Base-by-base conservation (phyloP, 1,140 invertebrate species). In the Pygmarrhopalites habei region DNA sequence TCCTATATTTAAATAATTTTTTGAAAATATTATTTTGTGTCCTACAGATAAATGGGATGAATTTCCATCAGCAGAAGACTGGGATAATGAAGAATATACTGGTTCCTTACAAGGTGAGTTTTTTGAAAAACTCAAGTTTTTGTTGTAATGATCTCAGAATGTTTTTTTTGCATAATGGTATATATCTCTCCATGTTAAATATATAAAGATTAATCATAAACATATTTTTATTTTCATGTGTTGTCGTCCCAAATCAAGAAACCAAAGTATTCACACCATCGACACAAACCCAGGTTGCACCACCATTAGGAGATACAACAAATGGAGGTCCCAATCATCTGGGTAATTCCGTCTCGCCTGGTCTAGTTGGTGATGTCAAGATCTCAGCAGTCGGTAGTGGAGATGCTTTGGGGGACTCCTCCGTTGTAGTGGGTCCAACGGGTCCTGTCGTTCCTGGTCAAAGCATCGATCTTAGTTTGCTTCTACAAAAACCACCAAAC, bases 21-120 rank as follows among this genome's bases (percentile, higher is more conserved):
- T n/a, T n/a, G n/a, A n/a, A n/a, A n/a, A n/a, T n/a, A n/a, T n/a
- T n/a, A n/a, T n/a, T n/a, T n/a, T n/a, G n/a, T n/a, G n/a, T n/a
- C 15, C 5, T 35, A 35, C 15, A 69, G 69, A 68, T 35, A 59
- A 71, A 23, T 71, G 69, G 69, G 57, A 60, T n/a, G 69, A 68
- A 47, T 71, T 71, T 65, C 66, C 66, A 32, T 59, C 78, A 15
- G 79, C 84, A 72, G 89, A 92, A 77, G 90, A 95, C 72, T 95
- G 92, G 92, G 91, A 92, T 75, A 92, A 92, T 73, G 92, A 95
- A 77, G 90, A 93, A 73, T 95, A 93, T 79, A 91, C 90, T 14
- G 91, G 91, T 60, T 92, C 89, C 65, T 79, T 95, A 58, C 87
- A 90, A n/a, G n/a, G n/a, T n/a, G n/a, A n/a, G n/a, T n/a, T n/a